phyloP scores from a whole-genome alignment of 2,797 vertebrate species.

The Bradypodion ventrale region DNA sequence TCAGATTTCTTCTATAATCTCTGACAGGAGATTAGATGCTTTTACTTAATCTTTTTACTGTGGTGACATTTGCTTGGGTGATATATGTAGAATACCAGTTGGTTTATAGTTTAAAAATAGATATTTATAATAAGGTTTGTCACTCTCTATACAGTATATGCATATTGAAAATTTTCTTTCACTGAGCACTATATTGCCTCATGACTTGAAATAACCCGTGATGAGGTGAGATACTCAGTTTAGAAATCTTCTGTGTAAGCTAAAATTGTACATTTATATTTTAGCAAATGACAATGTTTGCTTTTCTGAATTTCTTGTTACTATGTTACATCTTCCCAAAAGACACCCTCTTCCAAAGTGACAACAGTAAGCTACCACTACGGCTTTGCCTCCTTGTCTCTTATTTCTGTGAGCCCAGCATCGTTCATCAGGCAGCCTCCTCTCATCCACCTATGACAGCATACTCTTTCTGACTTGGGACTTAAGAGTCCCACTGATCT shows the following conservation, averaged over 20 bases:
- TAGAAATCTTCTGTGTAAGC: conserved; percentile 36
- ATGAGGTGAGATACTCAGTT: background rate
- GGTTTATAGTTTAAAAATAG: conserved; percentile 32
- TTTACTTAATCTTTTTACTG: conserved; percentile 53
- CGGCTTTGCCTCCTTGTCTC: too few relatives aligned
- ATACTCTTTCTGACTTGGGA: too few relatives aligned
- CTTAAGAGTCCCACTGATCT: too few relatives aligned
- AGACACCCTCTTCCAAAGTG: too few relatives aligned
- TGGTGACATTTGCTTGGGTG: conserved; percentile 45
- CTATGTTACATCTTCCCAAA: too few relatives aligned
- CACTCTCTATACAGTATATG: background rate
- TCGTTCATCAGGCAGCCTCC: too few relatives aligned
- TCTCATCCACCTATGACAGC: too few relatives aligned
- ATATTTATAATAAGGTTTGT: conserved; percentile 28
- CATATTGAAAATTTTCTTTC: conserved; percentile 7
- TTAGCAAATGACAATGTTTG: conserved; percentile 20
- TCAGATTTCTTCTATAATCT: conserved; percentile 31
- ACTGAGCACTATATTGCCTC: background rate
- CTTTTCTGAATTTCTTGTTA: conserved; percentile 28
- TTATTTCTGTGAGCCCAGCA: too few relatives aligned
- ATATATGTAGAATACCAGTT: conserved; percentile 33
- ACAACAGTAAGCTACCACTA: too few relatives aligned
- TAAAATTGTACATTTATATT: conserved; percentile 20
- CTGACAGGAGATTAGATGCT: conserved; percentile 52
- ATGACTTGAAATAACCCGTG: conserved; percentile 25